A percentile compares a stretch with the other conserved stretches of the same genome.
Conservation (phyloP, 2,888 invertebrate genomes). For the Lasioglossum calceatum region DNA sequence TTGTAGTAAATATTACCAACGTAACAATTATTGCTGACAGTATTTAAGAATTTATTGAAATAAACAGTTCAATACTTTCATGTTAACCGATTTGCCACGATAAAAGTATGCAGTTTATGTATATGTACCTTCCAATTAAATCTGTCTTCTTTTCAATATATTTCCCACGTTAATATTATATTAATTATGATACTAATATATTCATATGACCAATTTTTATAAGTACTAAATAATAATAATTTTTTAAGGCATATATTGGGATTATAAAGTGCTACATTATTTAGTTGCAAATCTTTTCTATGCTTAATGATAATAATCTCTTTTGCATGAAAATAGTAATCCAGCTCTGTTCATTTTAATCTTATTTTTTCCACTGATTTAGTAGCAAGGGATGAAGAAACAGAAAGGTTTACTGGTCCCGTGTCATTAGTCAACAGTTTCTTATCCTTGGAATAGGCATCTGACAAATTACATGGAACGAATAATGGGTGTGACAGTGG, state of each 20-base stretch:
- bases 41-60: neutral
- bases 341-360: neutral
- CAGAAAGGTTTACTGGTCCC: neutral
- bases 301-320: neutral
- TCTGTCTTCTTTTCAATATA: neutral
- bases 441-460: neutral
- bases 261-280: neutral
- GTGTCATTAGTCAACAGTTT: conserved; percentile 1
- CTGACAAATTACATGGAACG: conserved; percentile 54
- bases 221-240: neutral
- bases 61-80: neutral
- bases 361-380: neutral
- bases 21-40: too few relatives aligned
- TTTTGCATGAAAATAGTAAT: neutral
- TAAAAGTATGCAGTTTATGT: neutral
- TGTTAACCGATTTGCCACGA: neutral
- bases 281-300: neutral
- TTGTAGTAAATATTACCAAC: neutral
- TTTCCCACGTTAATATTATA: neutral
- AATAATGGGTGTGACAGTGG: conserved; percentile 49
- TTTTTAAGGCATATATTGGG: neutral
- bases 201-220: neutral
- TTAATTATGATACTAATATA: too few relatives aligned
- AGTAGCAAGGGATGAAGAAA: neutral
- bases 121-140: neutral